Evolutionary conservation across 1,140 invertebrate species (phyloP), one percentile per base, ranked within the genome.

Genomic region (Drosophila subobscura): DNA sequence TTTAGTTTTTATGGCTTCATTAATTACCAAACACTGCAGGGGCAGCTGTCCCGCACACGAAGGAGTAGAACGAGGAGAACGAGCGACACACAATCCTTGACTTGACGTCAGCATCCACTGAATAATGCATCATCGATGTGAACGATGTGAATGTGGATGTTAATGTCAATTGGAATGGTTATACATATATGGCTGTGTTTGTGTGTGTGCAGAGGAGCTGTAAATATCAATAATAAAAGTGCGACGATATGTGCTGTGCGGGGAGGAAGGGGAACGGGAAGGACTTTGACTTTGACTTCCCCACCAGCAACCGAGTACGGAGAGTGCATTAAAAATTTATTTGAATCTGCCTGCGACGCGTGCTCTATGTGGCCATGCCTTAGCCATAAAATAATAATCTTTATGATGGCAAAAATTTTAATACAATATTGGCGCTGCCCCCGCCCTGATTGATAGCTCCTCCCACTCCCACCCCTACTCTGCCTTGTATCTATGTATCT

Each of bases 1-100:
- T 90, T 79, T 90, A 86, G 81, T 90, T 90, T 90, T 90, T 90
- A 90, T 90, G 86, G 86, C 81, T 90, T 90, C 86, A 90, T 90
- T 90, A 90, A 90, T 90, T 90, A 89, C 80, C 67, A 63, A 79
- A 70, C 77, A 63, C 47, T 70, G 73, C 63, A 63, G 60, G 58
- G 59, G 47, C 49, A 50, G 53, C 37, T 8, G 46, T 20, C 16
- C 45, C 23, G 3, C 14, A 45, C 47, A 25, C 25, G 14, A 29
- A 44, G 16, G 4, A 51, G 10, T 3, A 33, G 22, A 29, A 12
- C 6, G 10, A 8, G 56, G 25, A 16, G 25, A 10, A 25, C 8
- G 22, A 23, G 16, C 16, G 16, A 20, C 16, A 20, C 16, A 23
- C 45, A 55, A 60, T 83, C 78, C 78, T 86, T 86, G 81, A 55